Conservation (phyloP, 2,888 invertebrate species). For the Metallyticus violacea region DNA sequence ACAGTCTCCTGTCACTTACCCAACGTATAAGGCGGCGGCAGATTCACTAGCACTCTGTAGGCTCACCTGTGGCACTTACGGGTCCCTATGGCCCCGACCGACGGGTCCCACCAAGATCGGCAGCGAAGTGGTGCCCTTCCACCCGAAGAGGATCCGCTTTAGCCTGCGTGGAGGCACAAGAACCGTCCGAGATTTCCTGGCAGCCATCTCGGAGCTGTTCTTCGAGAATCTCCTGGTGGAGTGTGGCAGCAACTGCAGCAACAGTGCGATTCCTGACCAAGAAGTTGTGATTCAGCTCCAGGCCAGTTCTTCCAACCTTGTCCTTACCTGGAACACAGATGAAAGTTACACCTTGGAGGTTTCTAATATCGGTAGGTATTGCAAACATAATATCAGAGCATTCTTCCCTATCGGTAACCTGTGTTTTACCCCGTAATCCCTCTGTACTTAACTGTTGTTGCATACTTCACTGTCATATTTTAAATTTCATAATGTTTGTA, state of each 20-base stretch:
- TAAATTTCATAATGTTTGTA: too few species aligned
- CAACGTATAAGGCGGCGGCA: not conserved
- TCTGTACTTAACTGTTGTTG: too few species aligned
- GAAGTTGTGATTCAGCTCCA: constrained; percentile 51
- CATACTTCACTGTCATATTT: too few species aligned
- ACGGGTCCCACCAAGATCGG: constrained; percentile 43
- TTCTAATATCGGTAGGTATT: not conserved
- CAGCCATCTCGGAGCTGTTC: constrained; percentile 44
- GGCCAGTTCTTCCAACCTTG: constrained; percentile 50
- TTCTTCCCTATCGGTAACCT: too few species aligned
- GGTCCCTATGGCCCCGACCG: constrained; percentile 69
- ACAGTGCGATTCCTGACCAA: constrained; percentile 49
- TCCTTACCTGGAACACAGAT: constrained; percentile 64
- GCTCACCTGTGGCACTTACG: constrained; percentile 64
- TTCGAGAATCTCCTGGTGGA: constrained; percentile 57
- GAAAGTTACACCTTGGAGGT: constrained; percentile 63
- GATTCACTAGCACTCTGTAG: constrained; percentile 57
- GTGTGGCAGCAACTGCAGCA: constrained; percentile 52
- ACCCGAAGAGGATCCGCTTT: constrained; percentile 18
- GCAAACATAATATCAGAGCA: too few species aligned
- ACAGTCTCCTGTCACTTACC: not conserved
- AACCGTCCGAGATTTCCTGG: not conserved
- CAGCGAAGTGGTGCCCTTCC: constrained; percentile 15
- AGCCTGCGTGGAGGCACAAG: not conserved
- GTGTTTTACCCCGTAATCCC: too few species aligned